Base-by-base conservation (phyloP, 2,797 vertebrate species). In the Sphenodon punctatus region DNA sequence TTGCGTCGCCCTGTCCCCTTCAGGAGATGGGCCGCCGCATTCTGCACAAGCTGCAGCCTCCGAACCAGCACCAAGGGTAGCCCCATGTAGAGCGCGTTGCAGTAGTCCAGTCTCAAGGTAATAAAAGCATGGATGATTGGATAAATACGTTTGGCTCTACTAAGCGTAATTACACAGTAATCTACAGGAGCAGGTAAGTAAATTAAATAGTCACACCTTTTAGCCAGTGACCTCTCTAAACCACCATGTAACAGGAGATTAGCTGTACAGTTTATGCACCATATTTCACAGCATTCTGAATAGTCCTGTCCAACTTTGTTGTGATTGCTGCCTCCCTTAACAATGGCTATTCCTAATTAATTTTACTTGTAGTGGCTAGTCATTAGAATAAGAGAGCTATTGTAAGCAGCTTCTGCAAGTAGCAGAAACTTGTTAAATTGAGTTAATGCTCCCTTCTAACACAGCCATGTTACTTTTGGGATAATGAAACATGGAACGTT, bases 101-200 rank as follows among this genome's bases (percentile, higher is more conserved):
- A n/a, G n/a, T n/a, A n/a, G n/a, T n/a, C n/a, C n/a, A n/a, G n/a
- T n/a, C n/a, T n/a, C n/a, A n/a, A n/a, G n/a, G n/a, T n/a, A n/a
- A n/a, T n/a, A n/a, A n/a, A n/a, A n/a, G n/a, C n/a, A n/a, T n/a
- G n/a, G n/a, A n/a, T n/a, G n/a, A n/a, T n/a, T n/a, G n/a, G n/a
- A n/a, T n/a, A n/a, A 78, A 88, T 91, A 75, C 84, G 64, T 78
- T 41, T 60, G 86, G 89, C 85, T 22, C 85, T 86, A n/a, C 89
- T 79, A 68, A 85, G 51, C 79, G 86, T 88, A 93, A 80, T 90
- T 89, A 70, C 75, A 81, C 84, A 75, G 32, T 85, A 71, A 81
- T 86, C 74, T 85, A 36, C 84, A 71, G 64, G 51, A 89, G 56
- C 76, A 78, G 74, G 80, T 90, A 49, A 82, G 85, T 80, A 1